These are phyloP conservation scores for Megaceryle torquata DNA, from an alignment of 2,113 vertebrate species.

Conservation along the genomic window DNA sequence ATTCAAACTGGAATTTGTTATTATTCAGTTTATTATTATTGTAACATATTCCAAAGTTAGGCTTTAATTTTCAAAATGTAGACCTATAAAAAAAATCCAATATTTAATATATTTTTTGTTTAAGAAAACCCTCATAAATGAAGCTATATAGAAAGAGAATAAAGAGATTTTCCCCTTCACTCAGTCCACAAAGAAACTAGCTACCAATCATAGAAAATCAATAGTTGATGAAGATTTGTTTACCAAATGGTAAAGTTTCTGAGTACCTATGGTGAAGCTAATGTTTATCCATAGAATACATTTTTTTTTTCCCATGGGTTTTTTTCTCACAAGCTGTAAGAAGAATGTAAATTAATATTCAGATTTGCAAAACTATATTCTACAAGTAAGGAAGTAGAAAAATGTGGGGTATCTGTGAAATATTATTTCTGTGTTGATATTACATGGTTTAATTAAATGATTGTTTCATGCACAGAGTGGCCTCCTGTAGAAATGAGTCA, in stretches of 20 bases:
- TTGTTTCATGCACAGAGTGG: background rate
- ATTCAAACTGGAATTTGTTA: background rate
- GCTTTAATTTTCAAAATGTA: background rate
- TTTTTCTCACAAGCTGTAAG: background rate
- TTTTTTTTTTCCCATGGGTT: accelerated
- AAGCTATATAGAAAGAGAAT: background rate
- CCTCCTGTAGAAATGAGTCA: background rate
- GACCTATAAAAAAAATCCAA: background rate
- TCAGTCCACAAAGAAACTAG: background rate
- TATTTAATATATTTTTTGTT: background rate
- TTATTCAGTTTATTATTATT: background rate
- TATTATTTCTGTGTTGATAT: background rate
- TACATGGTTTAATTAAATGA: background rate
- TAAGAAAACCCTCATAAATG: background rate
- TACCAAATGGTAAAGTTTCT: background rate
- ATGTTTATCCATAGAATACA: background rate
- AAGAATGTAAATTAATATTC: background rate
- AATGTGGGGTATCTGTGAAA: background rate
- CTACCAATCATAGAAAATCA: background rate
- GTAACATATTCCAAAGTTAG: background rate
- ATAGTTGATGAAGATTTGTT: background rate
- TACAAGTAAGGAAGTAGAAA: background rate
- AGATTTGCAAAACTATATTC: background rate
- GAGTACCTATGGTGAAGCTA: background rate
- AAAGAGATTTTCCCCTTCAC: background rate